These are phyloP conservation scores for Nasonia oneida DNA, from an alignment of 2,888 invertebrate genomes.

Conservation along the genomic window DNA sequence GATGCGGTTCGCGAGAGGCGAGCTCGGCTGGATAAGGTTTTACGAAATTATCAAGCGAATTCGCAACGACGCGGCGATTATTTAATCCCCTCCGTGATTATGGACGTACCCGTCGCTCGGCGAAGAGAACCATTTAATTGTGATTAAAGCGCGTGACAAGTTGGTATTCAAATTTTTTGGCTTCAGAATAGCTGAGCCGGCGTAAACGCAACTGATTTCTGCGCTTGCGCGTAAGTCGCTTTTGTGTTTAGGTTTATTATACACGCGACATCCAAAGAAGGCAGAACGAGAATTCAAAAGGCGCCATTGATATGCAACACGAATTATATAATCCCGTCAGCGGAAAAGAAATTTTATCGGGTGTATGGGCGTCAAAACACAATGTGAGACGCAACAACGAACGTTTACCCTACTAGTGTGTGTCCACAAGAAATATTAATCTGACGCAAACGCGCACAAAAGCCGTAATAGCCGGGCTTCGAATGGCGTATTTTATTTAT, in stretches of 20 bases:
- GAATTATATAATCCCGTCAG: background rate
- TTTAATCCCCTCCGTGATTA: background rate
- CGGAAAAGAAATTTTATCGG: background rate
- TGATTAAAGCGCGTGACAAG: constrained; percentile 24
- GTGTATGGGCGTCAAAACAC: background rate
- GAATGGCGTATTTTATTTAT: too few species aligned
- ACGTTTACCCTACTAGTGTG: background rate
- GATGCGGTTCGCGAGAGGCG: too few species aligned
- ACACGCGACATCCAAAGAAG: background rate
- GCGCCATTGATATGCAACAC: background rate
- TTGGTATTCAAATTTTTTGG: constrained; percentile 11
- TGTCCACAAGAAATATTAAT: background rate
- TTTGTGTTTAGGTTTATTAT: background rate
- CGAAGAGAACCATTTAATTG: background rate
- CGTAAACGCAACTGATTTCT: constrained; percentile 31
- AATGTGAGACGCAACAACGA: background rate
- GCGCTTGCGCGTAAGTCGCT: background rate
- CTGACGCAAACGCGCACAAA: too few species aligned
- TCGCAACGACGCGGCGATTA: background rate
- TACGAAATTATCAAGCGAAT: background rate
- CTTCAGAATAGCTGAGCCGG: background rate
- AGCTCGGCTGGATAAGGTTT: background rate
- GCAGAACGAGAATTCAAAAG: constrained; percentile 29
- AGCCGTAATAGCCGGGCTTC: too few species aligned
- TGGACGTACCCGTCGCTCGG: background rate